These are phyloP conservation scores for Agrypnia vestita DNA, from an alignment of 1,140 invertebrate genomes.

Conservation along the genomic window DNA sequence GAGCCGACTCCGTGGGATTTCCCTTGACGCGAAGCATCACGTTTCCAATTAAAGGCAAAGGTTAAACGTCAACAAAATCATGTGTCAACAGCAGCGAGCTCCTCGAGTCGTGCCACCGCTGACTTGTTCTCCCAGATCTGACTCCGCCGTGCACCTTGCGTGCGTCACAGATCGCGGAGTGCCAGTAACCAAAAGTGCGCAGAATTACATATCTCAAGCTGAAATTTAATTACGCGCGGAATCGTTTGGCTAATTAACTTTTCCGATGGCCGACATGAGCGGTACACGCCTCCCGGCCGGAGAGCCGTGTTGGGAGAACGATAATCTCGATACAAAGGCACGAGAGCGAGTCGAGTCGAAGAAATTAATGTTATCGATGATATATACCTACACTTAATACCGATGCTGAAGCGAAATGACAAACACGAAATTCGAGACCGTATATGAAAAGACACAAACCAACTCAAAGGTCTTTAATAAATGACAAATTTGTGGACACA, in stretches of 20 bases:
- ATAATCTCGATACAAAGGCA: constrained; percentile 11
- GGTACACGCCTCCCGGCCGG: background rate
- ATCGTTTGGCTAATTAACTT: constrained; percentile 17
- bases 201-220: constrained; percentile 15
- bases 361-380: constrained; percentile 26
- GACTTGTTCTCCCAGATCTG: background rate
- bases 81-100: background rate
- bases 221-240: constrained; percentile 34
- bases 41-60: no score
- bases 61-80: background rate
- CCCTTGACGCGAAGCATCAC: no score
- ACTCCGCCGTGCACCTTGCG: background rate
- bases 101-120: constrained; percentile 1
- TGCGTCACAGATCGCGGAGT: background rate
- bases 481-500: no score
- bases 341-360: background rate
- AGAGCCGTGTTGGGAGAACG: background rate
- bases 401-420: no score
- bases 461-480: no score
- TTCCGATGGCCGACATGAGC: constrained; percentile 3
- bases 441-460: no score
- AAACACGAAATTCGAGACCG: no score
- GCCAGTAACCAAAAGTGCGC: constrained; percentile 18
- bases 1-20: no score
- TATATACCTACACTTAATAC: no score